Evolutionary conservation across 2,888 invertebrate species (phyloP), one percentile per base, ranked within the genome.

Genomic region (Meganola albula): DNA sequence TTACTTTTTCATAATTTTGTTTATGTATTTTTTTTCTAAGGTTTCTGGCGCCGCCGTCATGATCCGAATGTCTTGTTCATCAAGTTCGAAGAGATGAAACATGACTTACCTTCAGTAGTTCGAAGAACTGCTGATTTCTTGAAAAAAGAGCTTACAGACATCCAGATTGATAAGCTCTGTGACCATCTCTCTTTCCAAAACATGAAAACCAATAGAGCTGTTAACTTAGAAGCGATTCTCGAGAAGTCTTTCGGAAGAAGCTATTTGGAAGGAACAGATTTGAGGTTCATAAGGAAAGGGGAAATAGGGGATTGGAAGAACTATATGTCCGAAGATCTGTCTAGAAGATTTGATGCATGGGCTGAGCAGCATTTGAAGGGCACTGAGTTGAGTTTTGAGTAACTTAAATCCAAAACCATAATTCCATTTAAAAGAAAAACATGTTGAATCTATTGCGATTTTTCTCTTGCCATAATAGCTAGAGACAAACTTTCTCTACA

Each of bases 21-120:
- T 32, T n/a, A 26, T 31, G 10, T 10, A 1, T 10, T 12, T n/a
- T 24, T 5, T 3, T n/a, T 25, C 10, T 7, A 74, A 76, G 87
- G 88, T 30, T 93, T 91, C 64, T 93, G 94, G 93, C 88, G 90
- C 33, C 85, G 88, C 26, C 88, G 90, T 10, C 66, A 91, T 48
- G 90, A 93, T 30, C 82, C 90, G 0, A 93, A 95, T 58, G 75
- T 95, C 1, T 79, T 95, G 4, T 92, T 94, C 65, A 78, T 95
- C 26, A 92, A 91, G 52, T 95, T 93, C 60, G 95, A 95, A 77
- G 93, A 95, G 37, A 91, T 95, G 90, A 92, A 92, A 56, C 87
- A 80, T 31, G 91, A 97, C 67, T 86, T 94, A 10, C 82, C 88
- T 0, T 85, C 85, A 0, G 89, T 90, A 0, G 88, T 96, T 5